Conservation (phyloP, 1,140 invertebrate genomes). For the Megalopta genalis region DNA sequence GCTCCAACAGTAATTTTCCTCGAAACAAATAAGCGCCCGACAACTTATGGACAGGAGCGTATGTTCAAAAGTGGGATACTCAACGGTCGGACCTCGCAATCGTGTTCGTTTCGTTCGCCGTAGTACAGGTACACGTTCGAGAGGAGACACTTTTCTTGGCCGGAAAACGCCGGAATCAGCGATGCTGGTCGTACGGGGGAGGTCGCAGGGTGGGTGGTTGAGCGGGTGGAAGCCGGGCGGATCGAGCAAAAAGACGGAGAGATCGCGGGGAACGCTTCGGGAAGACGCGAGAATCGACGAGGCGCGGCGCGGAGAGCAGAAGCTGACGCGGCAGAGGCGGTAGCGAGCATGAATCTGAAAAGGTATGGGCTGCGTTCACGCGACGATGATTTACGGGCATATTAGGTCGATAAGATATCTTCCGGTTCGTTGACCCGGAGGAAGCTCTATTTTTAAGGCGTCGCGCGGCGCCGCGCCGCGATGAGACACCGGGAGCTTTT, state of each 20-base stretch:
- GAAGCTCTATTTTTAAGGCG: conserved; percentile 72
- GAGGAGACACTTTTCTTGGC: conserved; percentile 50
- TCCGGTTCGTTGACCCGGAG: conserved; percentile 71
- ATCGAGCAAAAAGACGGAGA: not conserved
- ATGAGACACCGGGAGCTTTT: conserved; percentile 45
- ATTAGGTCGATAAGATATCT: conserved; percentile 75
- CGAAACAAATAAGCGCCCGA: too few relatives aligned
- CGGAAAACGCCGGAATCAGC: conserved; percentile 34
- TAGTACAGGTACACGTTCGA: not conserved
- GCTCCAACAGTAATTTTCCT: too few relatives aligned
- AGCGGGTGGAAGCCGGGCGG: not conserved
- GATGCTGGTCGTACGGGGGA: conserved; percentile 15
- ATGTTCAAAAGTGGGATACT: too few relatives aligned
- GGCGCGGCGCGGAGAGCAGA: conserved; percentile 40
- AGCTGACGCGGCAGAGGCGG: conserved; percentile 70
- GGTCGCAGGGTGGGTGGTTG: not conserved
- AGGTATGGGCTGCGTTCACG: conserved; percentile 73
- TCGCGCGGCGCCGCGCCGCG: conserved; percentile 26
- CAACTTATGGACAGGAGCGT: too few relatives aligned
- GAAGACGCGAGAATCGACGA: conserved; percentile 4
- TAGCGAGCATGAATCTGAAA: conserved; percentile 67
- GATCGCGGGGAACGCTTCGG: not conserved
- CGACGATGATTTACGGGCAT: conserved; percentile 74
- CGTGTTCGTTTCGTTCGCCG: conserved; percentile 43
- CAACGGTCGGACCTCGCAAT: conserved; percentile 44